phyloP scores from a whole-genome alignment of 2,888 invertebrate species.

The Cerceris ruficornis region DNA sequence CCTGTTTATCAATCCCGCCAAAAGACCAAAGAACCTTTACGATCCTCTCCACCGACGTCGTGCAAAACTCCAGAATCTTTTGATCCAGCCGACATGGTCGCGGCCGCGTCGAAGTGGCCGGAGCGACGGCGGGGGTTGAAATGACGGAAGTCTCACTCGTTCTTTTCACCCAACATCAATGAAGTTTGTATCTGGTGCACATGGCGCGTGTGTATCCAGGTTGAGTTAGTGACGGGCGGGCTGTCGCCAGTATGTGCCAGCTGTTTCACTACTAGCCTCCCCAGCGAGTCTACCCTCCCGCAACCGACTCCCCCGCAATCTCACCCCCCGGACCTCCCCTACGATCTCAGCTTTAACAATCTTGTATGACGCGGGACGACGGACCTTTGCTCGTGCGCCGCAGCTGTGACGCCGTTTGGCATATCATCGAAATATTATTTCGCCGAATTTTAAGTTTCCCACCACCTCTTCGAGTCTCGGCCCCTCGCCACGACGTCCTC shows the following conservation, averaged over 20 bases:
- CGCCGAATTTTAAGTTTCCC: constrained; percentile 72
- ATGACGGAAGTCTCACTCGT: constrained; percentile 66
- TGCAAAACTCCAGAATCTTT: background rate
- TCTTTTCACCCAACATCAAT: constrained; percentile 79
- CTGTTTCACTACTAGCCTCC: constrained; percentile 78
- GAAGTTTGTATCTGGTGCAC: constrained; percentile 81
- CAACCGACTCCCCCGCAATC: constrained; percentile 30
- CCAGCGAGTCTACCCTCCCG: constrained; percentile 25
- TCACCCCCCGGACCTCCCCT: constrained; percentile 47
- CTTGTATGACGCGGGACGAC: constrained; percentile 76
- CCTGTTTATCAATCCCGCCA: no score
- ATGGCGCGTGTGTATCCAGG: constrained; percentile 79
- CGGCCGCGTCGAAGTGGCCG: constrained; percentile 1
- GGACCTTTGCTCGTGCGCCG: constrained; percentile 73
- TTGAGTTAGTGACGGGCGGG: constrained; percentile 81
- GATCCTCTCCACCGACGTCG: background rate
- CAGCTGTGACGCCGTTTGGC: constrained; percentile 78
- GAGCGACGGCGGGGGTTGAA: constrained; percentile 67
- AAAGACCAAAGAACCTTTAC: no score
- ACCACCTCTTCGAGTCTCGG: background rate
- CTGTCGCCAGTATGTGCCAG: constrained; percentile 80
- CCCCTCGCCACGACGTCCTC: background rate
- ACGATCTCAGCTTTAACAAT: constrained; percentile 76
- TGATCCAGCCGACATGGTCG: no score
- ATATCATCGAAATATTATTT: constrained; percentile 80